Base-by-base conservation (phyloP, 2,888 invertebrate species). In the Tortricodes alternella region DNA sequence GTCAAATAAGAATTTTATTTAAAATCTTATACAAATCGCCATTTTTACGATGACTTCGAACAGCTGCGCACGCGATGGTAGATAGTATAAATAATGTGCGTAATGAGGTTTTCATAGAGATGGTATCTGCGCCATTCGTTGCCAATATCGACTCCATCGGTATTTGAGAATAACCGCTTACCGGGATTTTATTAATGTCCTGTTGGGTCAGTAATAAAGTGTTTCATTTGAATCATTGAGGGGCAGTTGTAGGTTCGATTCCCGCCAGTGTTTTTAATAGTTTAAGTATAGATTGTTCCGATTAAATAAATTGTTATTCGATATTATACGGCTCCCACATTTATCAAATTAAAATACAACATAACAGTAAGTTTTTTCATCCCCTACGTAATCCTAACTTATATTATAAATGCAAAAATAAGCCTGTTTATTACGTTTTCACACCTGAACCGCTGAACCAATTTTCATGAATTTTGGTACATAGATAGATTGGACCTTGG, bases 21-120 rank as follows among this genome's bases (percentile, higher is more conserved):
- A 1, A 29, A 29, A 29, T n/a, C 9, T 29, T 29, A n/a, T 1
- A 29, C 11, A 29, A 29, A 29, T 29, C 29, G n/a, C 11, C 11
- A n/a, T 11, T n/a, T 3, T 29, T 29, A 27, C 27, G 27, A 4
- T 9, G 11, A 29, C 29, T 29, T n/a, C n/a, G 11, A n/a, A 9
- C 27, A 29, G 27, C 18, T 27, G n/a, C 29, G 7, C 50, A 8
- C 7, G 21, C 39, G 53, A 53, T 53, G 23, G 29, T 38, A 23
- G 53, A 55, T 48, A 55, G 18, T 19, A 48, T 55, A 48, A 55
- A 55, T 55, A 55, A 41, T 55, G 11, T 19, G 27, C 53, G 53
- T 55, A 55, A 55, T 41, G 48, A 55, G 53, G 46, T 39, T 46
- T 55, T 35, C 32, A 16, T 34, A 9, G 6, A 41, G 53, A 55